Evolutionary conservation across 2,113 vertebrate genomes (phyloP).

Genomic region (Butastur rufipennis): DNA sequence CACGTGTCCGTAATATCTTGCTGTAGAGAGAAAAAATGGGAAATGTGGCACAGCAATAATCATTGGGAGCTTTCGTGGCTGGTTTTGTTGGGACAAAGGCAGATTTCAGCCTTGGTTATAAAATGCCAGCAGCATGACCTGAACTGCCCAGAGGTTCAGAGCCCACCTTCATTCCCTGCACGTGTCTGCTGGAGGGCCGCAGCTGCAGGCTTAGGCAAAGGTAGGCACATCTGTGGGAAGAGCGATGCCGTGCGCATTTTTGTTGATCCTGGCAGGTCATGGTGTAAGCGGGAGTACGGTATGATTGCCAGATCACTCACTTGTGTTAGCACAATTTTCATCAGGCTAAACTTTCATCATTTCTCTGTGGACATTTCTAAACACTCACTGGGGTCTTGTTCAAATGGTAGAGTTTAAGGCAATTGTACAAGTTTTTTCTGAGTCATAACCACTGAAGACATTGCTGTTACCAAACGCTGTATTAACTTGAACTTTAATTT

Average conservation of each 20-base stretch:
- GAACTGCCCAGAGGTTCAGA: not conserved
- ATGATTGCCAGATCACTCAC: not conserved
- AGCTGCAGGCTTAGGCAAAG: not conserved
- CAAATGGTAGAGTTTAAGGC: not conserved
- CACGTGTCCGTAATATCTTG: not conserved
- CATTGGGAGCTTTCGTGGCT: not conserved
- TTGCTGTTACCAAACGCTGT: not conserved
- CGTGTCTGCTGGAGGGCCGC: accelerated
- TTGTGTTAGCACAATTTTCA: not conserved
- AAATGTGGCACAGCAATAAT: not conserved
- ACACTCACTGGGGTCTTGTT: not conserved
- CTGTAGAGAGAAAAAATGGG: not conserved
- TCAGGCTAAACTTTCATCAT: not conserved
- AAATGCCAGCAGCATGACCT: not conserved
- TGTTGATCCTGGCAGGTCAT: not conserved
- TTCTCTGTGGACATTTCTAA: not conserved
- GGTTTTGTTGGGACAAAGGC: not conserved
- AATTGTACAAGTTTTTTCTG: not conserved
- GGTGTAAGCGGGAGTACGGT: accelerated
- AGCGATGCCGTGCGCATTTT: accelerated
- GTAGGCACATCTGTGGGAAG: not conserved
- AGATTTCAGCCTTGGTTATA: not conserved
- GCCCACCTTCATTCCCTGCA: accelerated
- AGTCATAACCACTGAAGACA: not conserved
- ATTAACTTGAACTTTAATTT: not conserved